A percentile compares a stretch with the other conserved stretches of the same genome.
These are phyloP conservation scores for Adelosebastes latens DNA, from an alignment of 2,797 vertebrate species.

Conservation along the genomic window DNA sequence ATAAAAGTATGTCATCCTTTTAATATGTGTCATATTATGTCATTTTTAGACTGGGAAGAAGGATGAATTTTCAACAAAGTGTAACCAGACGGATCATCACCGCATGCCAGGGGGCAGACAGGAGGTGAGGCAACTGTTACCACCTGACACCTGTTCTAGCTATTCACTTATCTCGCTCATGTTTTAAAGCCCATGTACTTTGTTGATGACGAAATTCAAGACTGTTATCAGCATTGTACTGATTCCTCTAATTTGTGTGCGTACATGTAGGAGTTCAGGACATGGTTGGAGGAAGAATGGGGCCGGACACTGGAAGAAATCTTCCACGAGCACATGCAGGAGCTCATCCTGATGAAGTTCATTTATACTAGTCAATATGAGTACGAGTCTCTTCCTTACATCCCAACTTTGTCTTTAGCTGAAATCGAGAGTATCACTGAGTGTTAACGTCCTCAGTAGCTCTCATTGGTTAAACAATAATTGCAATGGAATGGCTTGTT, in stretches of 20 bases:
- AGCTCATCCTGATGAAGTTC: conserved; percentile 99
- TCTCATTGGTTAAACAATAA: neutral
- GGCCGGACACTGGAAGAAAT: conserved; percentile 97
- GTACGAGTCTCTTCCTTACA: conserved; percentile 75
- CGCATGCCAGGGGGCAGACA: conserved; percentile 97
- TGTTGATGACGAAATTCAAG: neutral
- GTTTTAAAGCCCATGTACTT: neutral
- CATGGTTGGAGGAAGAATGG: conserved; percentile 98
- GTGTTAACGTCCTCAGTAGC: too few species aligned
- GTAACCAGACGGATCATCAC: conserved; percentile 97
- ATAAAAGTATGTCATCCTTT: neutral
- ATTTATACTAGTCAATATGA: conserved; percentile 99
- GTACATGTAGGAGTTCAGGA: conserved; percentile 92
- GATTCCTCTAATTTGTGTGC: neutral
- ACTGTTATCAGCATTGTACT: neutral
- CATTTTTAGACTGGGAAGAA: conserved; percentile 90
- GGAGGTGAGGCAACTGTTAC: conserved; percentile 83
- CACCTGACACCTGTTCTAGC: neutral
- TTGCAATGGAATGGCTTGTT: neutral
- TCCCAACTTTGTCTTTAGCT: neutral
- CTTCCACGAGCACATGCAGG: conserved; percentile 99
- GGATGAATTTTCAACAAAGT: conserved; percentile 98
- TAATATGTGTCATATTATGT: conserved; percentile 12
- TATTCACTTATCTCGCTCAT: neutral
- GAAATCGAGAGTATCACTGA: neutral